Base-by-base conservation (phyloP, 2,888 invertebrate species). In the Ochropleura leucogaster region DNA sequence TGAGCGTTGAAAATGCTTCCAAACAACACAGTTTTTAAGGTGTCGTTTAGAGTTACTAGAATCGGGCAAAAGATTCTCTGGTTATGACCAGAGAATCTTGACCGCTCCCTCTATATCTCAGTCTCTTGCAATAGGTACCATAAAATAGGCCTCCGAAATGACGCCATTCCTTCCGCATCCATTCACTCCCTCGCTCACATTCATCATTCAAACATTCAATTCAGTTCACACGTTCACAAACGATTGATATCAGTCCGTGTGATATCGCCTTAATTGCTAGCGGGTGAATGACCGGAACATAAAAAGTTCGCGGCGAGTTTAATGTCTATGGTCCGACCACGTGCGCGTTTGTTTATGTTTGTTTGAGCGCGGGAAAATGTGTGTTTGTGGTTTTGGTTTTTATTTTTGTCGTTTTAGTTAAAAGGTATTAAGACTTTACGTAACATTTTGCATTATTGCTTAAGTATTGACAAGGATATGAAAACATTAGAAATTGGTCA, bases 301-400 rank as follows among this genome's bases (percentile, higher is more conserved):
- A 79, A 87, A 79, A 82, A 87, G 76, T 85, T 87, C 75, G 86
- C 77, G 82, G 70, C 83, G 64, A 71, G 84, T 80, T 69, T 66
- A 69, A 51, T 70, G 72, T 80, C 80, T 80, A 79, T 80, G 80
- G 84, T 60, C 46, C 68, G 79, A 83, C 85, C 86, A 86, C 86
- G 87, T 86, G 86, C 78, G 20, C 79, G 87, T 85, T 86, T 86
- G 86, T 86, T 86, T 86, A 86, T 86, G 78, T 87, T 85, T 77
- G 64, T 87, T 82, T 74, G 64, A 77, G 71, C 80, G 86, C 87
- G 87, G 86, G 86, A 85, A 87, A 77, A 46, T 64, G 64, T 72
- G 42, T 74, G 57, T 74, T 68, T 84, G 47, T 69, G 47, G 30
- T 70, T 55, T 66, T 51, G 63, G 62, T 68, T 55, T 4, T 42